phyloP scores from a whole-genome alignment of 2,888 invertebrate species.

The Venustoraphidia nigricollis region DNA sequence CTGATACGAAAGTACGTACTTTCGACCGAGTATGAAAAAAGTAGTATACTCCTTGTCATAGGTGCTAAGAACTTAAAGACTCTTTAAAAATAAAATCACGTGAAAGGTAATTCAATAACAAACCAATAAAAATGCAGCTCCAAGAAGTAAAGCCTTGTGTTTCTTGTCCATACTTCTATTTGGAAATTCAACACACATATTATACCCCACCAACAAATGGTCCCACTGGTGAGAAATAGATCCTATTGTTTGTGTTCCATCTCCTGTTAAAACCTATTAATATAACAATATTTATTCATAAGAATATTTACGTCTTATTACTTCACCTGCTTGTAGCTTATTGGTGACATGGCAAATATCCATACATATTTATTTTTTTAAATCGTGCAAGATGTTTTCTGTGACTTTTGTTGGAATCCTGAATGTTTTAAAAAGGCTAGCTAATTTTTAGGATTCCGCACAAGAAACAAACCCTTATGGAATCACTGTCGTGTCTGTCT shows the following conservation, averaged over 20 bases:
- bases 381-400: no score
- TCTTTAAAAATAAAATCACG: background rate
- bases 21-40: no score
- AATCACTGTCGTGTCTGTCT: no score
- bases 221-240: conserved; percentile 61
- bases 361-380: no score
- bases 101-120: conserved; percentile 18
- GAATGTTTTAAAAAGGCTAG: conserved; percentile 12
- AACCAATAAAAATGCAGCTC: conserved; percentile 73
- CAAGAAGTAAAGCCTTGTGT: conserved; percentile 65
- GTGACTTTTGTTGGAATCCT: background rate
- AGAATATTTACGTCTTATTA: background rate
- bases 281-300: conserved; percentile 3
- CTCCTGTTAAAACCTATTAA: conserved; percentile 36
- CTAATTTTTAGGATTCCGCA: no score
- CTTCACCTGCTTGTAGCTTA: background rate
- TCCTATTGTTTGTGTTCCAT: conserved; percentile 44
- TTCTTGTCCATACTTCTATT: conserved; percentile 51
- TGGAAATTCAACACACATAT: conserved; percentile 61
- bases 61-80: no score
- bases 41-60: no score
- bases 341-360: background rate
- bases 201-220: conserved; percentile 48
- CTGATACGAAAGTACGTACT: no score
- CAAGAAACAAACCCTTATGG: no score